phyloP scores from a whole-genome alignment of 2,888 invertebrate genomes.

The Tachina grossa region DNA sequence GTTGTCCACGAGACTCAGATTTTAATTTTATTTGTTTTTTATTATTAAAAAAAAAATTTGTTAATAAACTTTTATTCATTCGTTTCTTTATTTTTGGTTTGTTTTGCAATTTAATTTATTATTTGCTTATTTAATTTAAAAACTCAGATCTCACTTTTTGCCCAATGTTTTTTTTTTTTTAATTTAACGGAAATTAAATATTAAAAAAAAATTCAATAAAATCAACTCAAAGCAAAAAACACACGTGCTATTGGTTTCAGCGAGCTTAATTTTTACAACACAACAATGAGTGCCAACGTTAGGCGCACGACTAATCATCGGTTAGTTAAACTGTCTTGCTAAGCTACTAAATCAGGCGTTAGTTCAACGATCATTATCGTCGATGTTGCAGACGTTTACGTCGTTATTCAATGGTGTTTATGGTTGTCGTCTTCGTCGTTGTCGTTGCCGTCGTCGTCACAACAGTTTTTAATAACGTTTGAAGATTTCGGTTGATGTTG shows the following conservation, averaged over 20 bases:
- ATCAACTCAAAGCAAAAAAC: slow-evolving; percentile 21
- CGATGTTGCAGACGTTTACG: slow-evolving; percentile 14
- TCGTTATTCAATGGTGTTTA: slow-evolving; percentile 4
- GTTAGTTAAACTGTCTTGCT: slow-evolving; percentile 59
- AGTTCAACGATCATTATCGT: slow-evolving; percentile 55
- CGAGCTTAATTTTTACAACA: slow-evolving; percentile 60
- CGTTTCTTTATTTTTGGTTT: background rate
- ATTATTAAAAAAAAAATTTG: background rate
- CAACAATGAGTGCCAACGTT: slow-evolving; percentile 70
- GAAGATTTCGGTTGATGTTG: background rate
- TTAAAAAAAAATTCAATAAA: slow-evolving; percentile 13
- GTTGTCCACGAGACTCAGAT: background rate
- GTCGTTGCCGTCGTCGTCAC: slow-evolving; percentile 3
- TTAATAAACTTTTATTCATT: background rate
- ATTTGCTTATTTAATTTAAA: slow-evolving; percentile 24
- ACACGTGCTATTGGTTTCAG: slow-evolving; percentile 24
- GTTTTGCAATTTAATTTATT: background rate
- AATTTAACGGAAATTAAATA: slow-evolving; percentile 9
- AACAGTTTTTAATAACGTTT: slow-evolving; percentile 14
- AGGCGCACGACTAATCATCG: slow-evolving; percentile 65
- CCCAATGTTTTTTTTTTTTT: slow-evolving; percentile 1
- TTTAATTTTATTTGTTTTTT: background rate
- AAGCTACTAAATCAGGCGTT: slow-evolving; percentile 60
- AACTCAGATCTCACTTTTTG: slow-evolving; percentile 14
- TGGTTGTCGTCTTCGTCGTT: background rate